Evolutionary conservation across 2,113 vertebrate genomes (phyloP).

Genomic region (Campylomormyrus numenius): DNA sequence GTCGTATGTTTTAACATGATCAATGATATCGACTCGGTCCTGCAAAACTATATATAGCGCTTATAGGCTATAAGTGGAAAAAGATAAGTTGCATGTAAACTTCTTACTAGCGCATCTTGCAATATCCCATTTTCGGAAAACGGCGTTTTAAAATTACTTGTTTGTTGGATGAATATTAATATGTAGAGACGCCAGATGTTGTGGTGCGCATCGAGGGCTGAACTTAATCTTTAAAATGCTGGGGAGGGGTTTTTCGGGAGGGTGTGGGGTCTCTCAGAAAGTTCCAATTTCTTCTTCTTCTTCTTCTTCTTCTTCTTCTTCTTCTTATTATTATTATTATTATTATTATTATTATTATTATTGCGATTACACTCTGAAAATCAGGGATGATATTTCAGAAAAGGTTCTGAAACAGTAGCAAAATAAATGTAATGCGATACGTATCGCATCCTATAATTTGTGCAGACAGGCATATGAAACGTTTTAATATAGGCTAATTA

Average conservation of each 20-base stretch:
- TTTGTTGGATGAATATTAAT: neutral
- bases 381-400: neutral
- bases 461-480: neutral
- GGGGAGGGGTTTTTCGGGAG: neutral
- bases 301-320: too few species aligned
- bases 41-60: neutral
- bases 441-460: neutral
- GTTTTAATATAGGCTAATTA: neutral
- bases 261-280: neutral
- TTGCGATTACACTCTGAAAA: neutral
- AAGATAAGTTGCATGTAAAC: neutral
- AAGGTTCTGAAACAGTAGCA: neutral
- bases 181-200: neutral
- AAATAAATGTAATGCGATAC: neutral
- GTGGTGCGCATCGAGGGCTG: neutral
- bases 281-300: neutral
- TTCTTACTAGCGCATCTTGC: neutral
- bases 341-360: neutral
- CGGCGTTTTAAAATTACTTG: neutral
- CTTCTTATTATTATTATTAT: too few species aligned
- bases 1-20: constrained; percentile 77
- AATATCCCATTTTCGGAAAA: neutral
- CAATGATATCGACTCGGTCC: neutral
- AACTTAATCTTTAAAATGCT: neutral
- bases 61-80: neutral